Percentiles rank a stretch among this genome's conserved stretches.
Conservation (phyloP, 2,888 invertebrate species). For the Lithophane leautieri region DNA sequence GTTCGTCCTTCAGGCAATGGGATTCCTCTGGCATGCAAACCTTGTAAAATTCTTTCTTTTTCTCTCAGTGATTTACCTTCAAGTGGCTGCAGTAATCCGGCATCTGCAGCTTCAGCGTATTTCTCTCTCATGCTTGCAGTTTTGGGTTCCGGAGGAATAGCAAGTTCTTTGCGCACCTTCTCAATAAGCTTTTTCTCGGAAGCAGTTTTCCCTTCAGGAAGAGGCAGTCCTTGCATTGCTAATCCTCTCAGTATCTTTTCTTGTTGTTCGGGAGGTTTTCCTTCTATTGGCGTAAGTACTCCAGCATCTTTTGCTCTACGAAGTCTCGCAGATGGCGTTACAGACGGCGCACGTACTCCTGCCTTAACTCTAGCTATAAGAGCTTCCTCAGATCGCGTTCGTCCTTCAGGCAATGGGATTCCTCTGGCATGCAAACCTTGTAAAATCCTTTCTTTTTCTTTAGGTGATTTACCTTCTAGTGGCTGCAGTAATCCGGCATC, state of each 20-base stretch:
- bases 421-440: conserved; percentile 3
- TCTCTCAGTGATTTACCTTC: conserved; percentile 7
- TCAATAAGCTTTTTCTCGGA: neutral
- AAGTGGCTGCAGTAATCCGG: neutral
- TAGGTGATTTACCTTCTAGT: conserved; percentile 3
- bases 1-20: conserved; percentile 24
- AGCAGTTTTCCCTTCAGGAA: neutral
- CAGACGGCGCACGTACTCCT: too few species aligned
- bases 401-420: conserved; percentile 9
- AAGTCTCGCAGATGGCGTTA: neutral
- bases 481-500: conserved; percentile 6
- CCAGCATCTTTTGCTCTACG: neutral
- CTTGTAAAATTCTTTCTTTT: conserved; percentile 6
- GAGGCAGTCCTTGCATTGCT: neutral
- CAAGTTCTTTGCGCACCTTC: conserved; percentile 9
- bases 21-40: conserved; percentile 10
- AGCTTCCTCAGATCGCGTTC: neutral
- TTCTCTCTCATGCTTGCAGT: neutral
- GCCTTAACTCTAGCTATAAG: too few species aligned
- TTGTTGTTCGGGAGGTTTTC: neutral
- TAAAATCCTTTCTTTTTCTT: neutral
- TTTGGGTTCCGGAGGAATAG: conserved; percentile 10
- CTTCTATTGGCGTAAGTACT: neutral
- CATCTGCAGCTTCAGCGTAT: conserved; percentile 8
- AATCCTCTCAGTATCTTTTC: conserved; percentile 1